Percentiles rank a stretch among this genome's conserved stretches.
Evolutionary conservation across 2,797 vertebrate genomes (phyloP).

Genomic region (Platyrinchus mystaceus): DNA sequence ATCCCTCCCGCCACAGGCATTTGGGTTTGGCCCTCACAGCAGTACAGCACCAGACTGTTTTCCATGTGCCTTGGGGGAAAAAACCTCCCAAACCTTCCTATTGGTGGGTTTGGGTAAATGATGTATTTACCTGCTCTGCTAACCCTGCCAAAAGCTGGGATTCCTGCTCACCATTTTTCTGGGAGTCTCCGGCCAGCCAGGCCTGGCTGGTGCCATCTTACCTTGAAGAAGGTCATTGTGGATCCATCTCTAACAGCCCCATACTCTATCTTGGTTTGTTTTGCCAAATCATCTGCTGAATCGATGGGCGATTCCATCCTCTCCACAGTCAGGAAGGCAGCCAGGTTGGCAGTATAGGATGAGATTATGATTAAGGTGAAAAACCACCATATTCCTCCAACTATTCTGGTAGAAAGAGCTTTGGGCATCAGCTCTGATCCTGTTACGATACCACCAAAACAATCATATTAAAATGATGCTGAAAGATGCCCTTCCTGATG

Average conservation of each 20-base stretch:
- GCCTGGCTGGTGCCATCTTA: slow-evolving; percentile 60
- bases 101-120: not conserved
- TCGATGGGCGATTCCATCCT: slow-evolving; percentile 97
- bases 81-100: not conserved
- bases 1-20: not conserved
- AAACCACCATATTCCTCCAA: slow-evolving; percentile 99
- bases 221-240: slow-evolving; percentile 99
- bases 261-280: slow-evolving; percentile 97
- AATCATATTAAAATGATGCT: slow-evolving; percentile 52
- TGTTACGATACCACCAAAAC: slow-evolving; percentile 75
- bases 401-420: slow-evolving; percentile 96
- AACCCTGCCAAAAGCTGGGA: not conserved
- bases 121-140: not conserved
- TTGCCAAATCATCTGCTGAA: slow-evolving; percentile 95
- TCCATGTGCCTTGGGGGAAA: not conserved
- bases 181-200: slow-evolving; percentile 10
- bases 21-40: not conserved
- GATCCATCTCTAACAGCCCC: slow-evolving; percentile 95
- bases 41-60: not conserved
- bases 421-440: slow-evolving; percentile 98
- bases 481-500: not conserved
- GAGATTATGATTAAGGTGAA: slow-evolving; percentile 99
- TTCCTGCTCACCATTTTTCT: not conserved
- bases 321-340: slow-evolving; percentile 96
- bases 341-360: slow-evolving; percentile 97